These are phyloP conservation scores for Natrix natrix DNA, from an alignment of 2,797 vertebrate species.

Conservation along the genomic window DNA sequence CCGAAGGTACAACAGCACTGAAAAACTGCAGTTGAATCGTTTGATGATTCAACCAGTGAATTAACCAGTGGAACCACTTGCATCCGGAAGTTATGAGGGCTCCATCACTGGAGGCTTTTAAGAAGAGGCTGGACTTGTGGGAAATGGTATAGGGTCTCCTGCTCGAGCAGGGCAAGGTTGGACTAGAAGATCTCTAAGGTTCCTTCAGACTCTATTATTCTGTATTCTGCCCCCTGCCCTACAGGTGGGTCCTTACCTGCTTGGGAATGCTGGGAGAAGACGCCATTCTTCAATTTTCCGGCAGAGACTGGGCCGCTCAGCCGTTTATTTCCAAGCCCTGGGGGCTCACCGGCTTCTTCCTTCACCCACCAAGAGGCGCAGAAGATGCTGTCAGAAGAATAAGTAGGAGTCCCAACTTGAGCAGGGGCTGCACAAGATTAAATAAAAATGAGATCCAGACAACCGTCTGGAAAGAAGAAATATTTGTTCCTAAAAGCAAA, in stretches of 20 bases:
- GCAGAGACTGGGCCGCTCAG: neutral
- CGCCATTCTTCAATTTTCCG: neutral
- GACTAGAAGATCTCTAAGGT: neutral
- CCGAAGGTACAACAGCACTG: neutral
- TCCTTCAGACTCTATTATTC: neutral
- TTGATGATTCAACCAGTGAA: too few relatives aligned
- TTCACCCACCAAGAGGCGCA: too few relatives aligned
- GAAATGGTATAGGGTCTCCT: neutral
- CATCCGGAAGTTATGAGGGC: too few relatives aligned
- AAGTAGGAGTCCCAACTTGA: neutral
- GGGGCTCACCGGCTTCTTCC: rapidly evolving
- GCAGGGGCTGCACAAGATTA: neutral
- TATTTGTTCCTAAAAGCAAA: neutral
- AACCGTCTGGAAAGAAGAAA: neutral
- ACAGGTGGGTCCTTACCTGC: neutral
- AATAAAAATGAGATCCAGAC: neutral
- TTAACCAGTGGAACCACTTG: too few relatives aligned
- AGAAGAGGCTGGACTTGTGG: too few relatives aligned
- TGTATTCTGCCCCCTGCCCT: neutral
- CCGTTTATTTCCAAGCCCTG: neutral
- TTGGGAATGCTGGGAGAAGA: neutral
- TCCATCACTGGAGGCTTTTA: too few relatives aligned
- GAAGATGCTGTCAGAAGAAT: neutral
- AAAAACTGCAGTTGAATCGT: too few relatives aligned
- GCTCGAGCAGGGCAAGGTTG: neutral